These are phyloP conservation scores for Calliphora vomitoria DNA, from an alignment of 2,888 invertebrate genomes.

Conservation along the genomic window DNA sequence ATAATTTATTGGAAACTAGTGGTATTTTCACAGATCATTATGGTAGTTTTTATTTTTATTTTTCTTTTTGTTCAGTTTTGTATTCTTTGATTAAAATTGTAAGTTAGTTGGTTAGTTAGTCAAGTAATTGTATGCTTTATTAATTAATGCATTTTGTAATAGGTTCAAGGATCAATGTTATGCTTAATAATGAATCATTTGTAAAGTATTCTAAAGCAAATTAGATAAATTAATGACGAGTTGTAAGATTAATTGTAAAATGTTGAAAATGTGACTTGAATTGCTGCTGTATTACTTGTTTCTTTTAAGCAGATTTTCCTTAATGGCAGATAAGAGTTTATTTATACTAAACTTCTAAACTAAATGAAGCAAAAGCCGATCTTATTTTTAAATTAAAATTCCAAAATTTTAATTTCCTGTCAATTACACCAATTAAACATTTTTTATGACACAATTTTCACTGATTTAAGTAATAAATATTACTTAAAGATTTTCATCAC, in stretches of 20 bases:
- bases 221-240: constrained; percentile 52
- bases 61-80: background rate
- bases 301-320: background rate
- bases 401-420: too few species aligned
- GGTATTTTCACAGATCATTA: constrained; percentile 73
- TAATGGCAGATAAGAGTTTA: background rate
- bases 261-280: background rate
- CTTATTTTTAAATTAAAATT: too few species aligned
- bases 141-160: constrained; percentile 71
- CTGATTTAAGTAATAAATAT: constrained; percentile 13
- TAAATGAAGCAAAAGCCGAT: too few species aligned
- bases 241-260: constrained; percentile 15
- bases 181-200: constrained; percentile 58
- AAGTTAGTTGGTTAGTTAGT: constrained; percentile 20
- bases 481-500: constrained; percentile 28
- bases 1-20: constrained; percentile 72
- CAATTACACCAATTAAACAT: background rate
- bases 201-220: constrained; percentile 30
- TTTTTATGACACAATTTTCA: constrained; percentile 5
- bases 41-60: constrained; percentile 39
- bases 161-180: constrained; percentile 73
- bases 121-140: constrained; percentile 66
- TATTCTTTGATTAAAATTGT: background rate
- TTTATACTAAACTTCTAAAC: too few species aligned
- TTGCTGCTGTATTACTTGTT: constrained; percentile 11